Evolutionary conservation across 1,140 invertebrate genomes (phyloP).

Genomic region (Dinoponera quadriceps): DNA sequence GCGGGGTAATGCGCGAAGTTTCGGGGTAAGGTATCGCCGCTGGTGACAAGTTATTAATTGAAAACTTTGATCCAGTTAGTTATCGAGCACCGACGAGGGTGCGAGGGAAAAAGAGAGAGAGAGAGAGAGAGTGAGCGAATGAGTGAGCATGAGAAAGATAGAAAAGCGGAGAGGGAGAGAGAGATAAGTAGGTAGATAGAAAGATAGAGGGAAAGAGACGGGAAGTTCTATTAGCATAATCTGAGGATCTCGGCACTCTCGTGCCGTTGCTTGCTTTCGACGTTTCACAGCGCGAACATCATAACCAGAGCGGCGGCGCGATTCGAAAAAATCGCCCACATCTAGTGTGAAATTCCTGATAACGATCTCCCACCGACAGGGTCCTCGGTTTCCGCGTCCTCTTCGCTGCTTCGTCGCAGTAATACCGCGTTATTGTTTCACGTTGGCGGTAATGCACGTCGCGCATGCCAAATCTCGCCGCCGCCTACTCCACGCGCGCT

Average conservation of each 20-base stretch:
- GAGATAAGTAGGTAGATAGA: conserved; percentile 15
- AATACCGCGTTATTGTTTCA: background rate
- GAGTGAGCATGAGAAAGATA: background rate
- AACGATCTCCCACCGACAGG: background rate
- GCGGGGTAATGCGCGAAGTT: conserved; percentile 57
- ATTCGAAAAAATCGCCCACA: conserved; percentile 41
- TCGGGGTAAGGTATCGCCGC: conserved; percentile 57
- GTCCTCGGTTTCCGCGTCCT: background rate
- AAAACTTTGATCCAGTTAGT: conserved; percentile 70
- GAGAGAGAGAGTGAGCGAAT: background rate
- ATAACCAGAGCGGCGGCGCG: conserved; percentile 14
- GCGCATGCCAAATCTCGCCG: too few species aligned
- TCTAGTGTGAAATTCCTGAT: conserved; percentile 1
- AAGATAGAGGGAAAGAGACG: background rate
- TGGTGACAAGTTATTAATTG: conserved; percentile 72
- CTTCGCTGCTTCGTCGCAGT: background rate
- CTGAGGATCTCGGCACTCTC: conserved; percentile 34
- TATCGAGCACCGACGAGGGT: conserved; percentile 49
- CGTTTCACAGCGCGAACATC: conserved; percentile 51
- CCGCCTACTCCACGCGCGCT: too few species aligned
- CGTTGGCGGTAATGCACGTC: too few species aligned
- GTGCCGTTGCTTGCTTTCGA: conserved; percentile 46
- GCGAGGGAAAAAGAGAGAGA: conserved; percentile 6
- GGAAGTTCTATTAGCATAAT: conserved; percentile 64
- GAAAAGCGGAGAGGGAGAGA: background rate